These are phyloP conservation scores for Gallinago jamesoni DNA, from an alignment of 2,113 vertebrate genomes.

Conservation along the genomic window DNA sequence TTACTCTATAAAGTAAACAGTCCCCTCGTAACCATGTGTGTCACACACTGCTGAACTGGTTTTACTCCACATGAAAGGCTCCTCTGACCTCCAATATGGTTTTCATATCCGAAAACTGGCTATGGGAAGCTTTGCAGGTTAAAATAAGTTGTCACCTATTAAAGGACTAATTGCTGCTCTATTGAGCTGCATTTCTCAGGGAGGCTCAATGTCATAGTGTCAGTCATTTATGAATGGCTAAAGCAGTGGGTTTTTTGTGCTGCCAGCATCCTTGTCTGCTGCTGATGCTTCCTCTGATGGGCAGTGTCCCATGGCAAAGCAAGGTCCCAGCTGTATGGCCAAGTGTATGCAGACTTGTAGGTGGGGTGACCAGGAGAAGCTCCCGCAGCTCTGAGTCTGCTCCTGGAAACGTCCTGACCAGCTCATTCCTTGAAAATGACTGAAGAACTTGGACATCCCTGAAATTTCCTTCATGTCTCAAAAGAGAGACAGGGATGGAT, in stretches of 20 bases:
- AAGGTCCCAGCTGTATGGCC: not conserved
- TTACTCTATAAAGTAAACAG: slow-evolving; percentile 17
- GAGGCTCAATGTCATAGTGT: not conserved
- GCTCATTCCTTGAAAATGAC: not conserved
- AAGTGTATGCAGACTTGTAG: not conserved
- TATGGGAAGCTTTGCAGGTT: not conserved
- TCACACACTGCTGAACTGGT: not conserved
- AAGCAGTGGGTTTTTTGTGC: not conserved
- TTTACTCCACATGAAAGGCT: not conserved
- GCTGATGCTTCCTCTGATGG: not conserved
- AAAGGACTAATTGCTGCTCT: not conserved
- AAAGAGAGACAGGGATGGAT: not conserved
- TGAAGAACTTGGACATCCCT: not conserved
- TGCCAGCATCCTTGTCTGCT: not conserved
- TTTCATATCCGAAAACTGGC: not conserved
- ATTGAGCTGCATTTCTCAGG: not conserved
- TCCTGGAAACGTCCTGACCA: not conserved
- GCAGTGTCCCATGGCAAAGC: fast-evolving
- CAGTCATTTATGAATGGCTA: not conserved
- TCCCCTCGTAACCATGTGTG: not conserved
- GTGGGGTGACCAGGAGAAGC: not conserved
- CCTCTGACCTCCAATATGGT: not conserved
- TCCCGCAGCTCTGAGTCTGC: not conserved
- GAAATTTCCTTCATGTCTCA: not conserved
- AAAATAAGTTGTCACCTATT: not conserved